Evolutionary conservation across 2,888 invertebrate genomes (phyloP).

Genomic region (Lithophane socia): DNA sequence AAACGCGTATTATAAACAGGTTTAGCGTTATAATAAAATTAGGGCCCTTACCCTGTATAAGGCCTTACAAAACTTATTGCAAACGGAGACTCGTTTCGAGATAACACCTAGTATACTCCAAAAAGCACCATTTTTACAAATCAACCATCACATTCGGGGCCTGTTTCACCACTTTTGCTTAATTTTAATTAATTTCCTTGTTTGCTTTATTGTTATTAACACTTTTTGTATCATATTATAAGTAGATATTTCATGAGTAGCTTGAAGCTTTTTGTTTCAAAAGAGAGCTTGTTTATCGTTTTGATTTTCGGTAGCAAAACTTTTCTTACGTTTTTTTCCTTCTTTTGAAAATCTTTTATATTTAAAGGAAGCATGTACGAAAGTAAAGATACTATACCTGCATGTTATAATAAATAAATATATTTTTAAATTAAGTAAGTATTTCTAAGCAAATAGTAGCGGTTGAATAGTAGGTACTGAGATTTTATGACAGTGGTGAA

Average conservation of each 20-base stretch:
- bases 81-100: constrained; percentile 47
- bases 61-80: constrained; percentile 59
- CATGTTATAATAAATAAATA: not conserved
- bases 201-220: not conserved
- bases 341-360: not conserved
- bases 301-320: not conserved
- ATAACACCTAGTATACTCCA: constrained; percentile 46
- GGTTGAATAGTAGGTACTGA: not conserved
- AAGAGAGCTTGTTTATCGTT: not conserved
- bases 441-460: not conserved
- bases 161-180: constrained; percentile 53
- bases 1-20: constrained; percentile 42
- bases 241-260: not conserved
- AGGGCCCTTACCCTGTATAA: constrained; percentile 59
- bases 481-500: constrained; percentile 47
- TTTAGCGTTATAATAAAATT: constrained; percentile 49
- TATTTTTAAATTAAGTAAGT: not conserved
- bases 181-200: constrained; percentile 1
- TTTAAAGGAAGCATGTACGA: not conserved
- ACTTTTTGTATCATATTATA: not conserved
- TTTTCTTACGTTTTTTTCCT: not conserved
- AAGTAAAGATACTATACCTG: not conserved
- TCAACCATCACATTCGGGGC: constrained; percentile 49
- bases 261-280: not conserved
- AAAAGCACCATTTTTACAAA: constrained; percentile 68